phyloP scores from a whole-genome alignment of 2,888 invertebrate genomes.

The Agrilus biguttatus region DNA sequence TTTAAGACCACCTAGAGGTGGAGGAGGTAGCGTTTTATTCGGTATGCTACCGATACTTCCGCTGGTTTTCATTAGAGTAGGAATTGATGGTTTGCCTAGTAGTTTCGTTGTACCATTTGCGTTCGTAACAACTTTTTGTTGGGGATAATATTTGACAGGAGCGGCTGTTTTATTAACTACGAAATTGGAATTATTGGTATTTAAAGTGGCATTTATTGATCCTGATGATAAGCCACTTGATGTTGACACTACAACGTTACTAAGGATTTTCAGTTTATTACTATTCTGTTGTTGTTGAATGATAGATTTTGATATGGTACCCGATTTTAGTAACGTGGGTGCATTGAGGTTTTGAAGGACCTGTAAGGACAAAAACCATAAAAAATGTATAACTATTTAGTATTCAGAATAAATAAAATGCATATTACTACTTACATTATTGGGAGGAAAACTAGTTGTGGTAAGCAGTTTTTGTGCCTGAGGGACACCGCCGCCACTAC shows the following conservation, averaged over 20 bases:
- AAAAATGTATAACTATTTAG: background rate
- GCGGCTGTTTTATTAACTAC: conserved; percentile 7
- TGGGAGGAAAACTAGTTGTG: conserved; percentile 24
- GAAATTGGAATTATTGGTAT: conserved; percentile 15
- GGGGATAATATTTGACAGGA: conserved; percentile 19
- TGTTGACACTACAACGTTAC: conserved; percentile 23
- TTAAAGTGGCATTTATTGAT: conserved; percentile 20
- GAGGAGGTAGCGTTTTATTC: conserved; percentile 9
- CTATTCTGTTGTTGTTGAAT: background rate
- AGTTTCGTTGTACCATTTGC: conserved; percentile 24
- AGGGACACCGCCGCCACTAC: conserved; percentile 14
- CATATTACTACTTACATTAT: conserved; percentile 24
- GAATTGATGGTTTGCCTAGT: conserved; percentile 16
- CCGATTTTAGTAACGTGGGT: conserved; percentile 17
- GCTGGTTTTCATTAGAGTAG: conserved; percentile 3
- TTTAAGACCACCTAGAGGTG: background rate
- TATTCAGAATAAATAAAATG: background rate
- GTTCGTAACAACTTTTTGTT: conserved; percentile 21
- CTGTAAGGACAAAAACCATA: conserved; percentile 5
- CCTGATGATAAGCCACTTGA: conserved; percentile 5
- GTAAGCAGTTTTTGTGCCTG: conserved; percentile 28
- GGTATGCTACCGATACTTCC: conserved; percentile 7
- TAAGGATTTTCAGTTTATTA: conserved; percentile 29
- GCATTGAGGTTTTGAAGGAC: conserved; percentile 8
- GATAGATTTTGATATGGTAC: conserved; percentile 24